phyloP scores from a whole-genome alignment of 2,888 invertebrate species.

The Diadegma fenestrale region DNA sequence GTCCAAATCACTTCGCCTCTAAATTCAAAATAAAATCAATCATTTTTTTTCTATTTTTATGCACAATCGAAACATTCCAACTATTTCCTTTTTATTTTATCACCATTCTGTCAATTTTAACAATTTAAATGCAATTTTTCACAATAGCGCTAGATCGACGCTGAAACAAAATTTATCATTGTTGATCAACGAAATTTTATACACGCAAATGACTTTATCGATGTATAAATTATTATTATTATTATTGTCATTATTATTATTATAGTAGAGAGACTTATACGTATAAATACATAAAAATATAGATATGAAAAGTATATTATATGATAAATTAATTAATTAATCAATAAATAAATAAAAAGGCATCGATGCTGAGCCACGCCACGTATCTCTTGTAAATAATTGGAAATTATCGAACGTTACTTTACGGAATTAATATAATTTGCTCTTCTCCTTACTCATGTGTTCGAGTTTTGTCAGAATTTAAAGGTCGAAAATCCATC shows the following conservation, averaged over 20 bases:
- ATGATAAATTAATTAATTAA: slow-evolving; percentile 21
- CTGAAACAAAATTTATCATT: slow-evolving; percentile 47
- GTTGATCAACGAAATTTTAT: slow-evolving; percentile 66
- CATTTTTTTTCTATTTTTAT: slow-evolving; percentile 6
- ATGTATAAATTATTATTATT: slow-evolving; percentile 55
- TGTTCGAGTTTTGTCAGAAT: background rate
- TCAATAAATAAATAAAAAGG: slow-evolving; percentile 36
- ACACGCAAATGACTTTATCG: slow-evolving; percentile 36
- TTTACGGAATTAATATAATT: slow-evolving; percentile 31
- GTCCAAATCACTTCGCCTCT: background rate
- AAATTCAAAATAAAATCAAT: background rate
- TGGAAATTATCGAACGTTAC: slow-evolving; percentile 54
- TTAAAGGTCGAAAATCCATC: slow-evolving; percentile 26
- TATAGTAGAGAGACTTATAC: slow-evolving; percentile 62
- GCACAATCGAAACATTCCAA: slow-evolving; percentile 26
- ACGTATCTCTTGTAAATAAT: slow-evolving; percentile 70
- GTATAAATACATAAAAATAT: slow-evolving; percentile 51
- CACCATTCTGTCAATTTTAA: background rate
- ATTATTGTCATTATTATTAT: slow-evolving; percentile 42
- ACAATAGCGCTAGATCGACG: slow-evolving; percentile 6
- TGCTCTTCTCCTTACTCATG: slow-evolving; percentile 28
- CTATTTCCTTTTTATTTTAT: background rate
- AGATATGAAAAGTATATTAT: slow-evolving; percentile 51
- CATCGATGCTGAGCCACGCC: slow-evolving; percentile 42
- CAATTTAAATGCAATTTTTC: background rate